Evolutionary conservation across 1,140 invertebrate species (phyloP).

Genomic region (Forficula auricularia): DNA sequence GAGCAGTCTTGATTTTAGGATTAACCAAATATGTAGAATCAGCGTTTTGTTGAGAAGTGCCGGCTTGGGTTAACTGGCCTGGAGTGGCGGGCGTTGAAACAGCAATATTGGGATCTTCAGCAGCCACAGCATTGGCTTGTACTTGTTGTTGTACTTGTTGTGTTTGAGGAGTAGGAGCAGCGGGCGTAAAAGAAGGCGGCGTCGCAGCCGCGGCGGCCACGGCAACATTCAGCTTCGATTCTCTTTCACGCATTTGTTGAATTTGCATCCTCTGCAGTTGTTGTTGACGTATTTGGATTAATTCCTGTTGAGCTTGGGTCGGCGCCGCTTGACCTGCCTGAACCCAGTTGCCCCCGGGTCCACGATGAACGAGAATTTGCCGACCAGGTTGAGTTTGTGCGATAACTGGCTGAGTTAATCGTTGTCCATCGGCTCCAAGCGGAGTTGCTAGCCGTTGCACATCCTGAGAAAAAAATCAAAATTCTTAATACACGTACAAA

Average conservation of each 20-base stretch:
- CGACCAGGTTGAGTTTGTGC: slow-evolving; percentile 4
- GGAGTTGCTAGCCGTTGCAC: not conserved
- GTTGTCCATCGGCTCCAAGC: slow-evolving; percentile 4
- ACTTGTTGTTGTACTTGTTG: slow-evolving; percentile 11
- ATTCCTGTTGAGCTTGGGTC: too few relatives aligned
- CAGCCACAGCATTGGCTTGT: slow-evolving; percentile 6
- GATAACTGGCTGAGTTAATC: slow-evolving; percentile 3
- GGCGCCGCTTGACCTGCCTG: slow-evolving; percentile 2
- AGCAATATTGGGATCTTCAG: slow-evolving; percentile 5
- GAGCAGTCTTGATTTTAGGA: slow-evolving; percentile 83
- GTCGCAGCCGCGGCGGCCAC: slow-evolving; percentile 27
- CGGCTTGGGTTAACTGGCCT: not conserved
- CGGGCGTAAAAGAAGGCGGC: slow-evolving; percentile 7
- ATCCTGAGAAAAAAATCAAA: too few relatives aligned
- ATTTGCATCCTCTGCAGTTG: slow-evolving; percentile 6
- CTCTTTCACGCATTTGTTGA: slow-evolving; percentile 13
- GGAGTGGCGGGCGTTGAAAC: slow-evolving; percentile 10
- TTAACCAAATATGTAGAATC: slow-evolving; percentile 43
- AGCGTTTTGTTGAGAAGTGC: slow-evolving; percentile 6
- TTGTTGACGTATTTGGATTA: not conserved
- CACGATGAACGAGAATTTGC: slow-evolving; percentile 1
- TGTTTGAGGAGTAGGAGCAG: slow-evolving; percentile 17
- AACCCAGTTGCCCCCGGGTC: slow-evolving; percentile 5
- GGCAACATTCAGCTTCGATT: slow-evolving; percentile 15
- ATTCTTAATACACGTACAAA: too few relatives aligned